Evolutionary conservation across 2,888 invertebrate species (phyloP), one percentile per base, ranked within the genome.

Genomic region (Romanomermis culicivorax): DNA sequence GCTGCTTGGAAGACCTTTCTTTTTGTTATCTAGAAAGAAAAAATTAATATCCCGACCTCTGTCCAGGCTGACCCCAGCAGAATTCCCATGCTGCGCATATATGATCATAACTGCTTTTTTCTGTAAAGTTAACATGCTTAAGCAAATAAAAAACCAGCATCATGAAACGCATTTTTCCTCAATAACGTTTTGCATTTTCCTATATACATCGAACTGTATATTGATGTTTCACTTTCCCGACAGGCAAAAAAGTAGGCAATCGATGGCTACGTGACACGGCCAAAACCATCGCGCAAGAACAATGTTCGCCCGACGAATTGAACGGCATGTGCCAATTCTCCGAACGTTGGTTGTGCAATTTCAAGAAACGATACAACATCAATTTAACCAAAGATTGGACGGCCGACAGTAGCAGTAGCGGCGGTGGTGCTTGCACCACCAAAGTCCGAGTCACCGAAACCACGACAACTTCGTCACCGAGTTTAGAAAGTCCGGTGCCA

Each of bases 291-390:
- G 63, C 63, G 7, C 24, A 43, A 2, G 52, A 58, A 27, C 61
- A 60, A 58, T 59, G 59, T 55, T 43, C 56, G 20, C 36, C 42
- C 27, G 51, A 52, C 30, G 51, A 50, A 52, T 45, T 53, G 42
- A 51, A 47, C 23, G 58, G 60, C 26, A 60, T 58, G 57, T 61
- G 63, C 48, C 63, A 64, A 57, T 63, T 63, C 58, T 58, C 58
- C 42, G 64, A 64, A 51, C 55, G 64, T 27, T 64, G 64, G 64
- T 58, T 64, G 51, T 56, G 55, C 57, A 64, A 64, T 55, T 64
- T 64, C 59, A 64, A 64, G 54, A 60, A 60, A 54, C 56, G 64
- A 42, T 58, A 54, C 55, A 20, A 17, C 47, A 54, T 54, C 29
- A 26, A 42, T 27, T 24, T 52, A n/a, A 42, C 36, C 23, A 52